Percentiles rank a stretch among this genome's conserved stretches.
Conservation (phyloP, 2,113 vertebrate genomes). For the Odocoileus hemionus region DNA sequence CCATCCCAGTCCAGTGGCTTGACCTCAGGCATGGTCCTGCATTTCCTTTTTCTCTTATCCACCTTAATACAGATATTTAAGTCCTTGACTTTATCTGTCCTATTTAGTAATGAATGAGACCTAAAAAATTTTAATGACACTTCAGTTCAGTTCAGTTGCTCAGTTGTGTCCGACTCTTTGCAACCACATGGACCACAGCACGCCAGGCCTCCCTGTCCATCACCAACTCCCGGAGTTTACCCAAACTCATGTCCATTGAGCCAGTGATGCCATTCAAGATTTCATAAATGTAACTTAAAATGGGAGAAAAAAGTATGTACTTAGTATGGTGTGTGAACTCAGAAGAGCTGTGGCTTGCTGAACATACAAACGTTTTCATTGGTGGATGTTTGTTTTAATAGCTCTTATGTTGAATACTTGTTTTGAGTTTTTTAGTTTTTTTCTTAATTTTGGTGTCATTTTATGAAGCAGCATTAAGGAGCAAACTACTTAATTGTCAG, state of each 20-base stretch:
- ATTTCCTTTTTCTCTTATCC: not conserved
- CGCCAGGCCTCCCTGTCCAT: not conserved
- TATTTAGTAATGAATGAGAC: not conserved
- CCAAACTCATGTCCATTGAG: not conserved
- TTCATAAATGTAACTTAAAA: conserved; percentile 30
- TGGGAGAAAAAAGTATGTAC: not conserved
- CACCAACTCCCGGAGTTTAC: not conserved
- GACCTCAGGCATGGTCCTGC: not conserved
- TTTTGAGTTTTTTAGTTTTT: not conserved
- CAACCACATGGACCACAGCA: not conserved
- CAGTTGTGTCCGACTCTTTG: not conserved
- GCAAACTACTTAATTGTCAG: not conserved
- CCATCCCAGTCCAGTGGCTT: not conserved
- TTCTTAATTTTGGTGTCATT: conserved; percentile 5
- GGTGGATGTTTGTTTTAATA: not conserved
- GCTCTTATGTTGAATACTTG: not conserved
- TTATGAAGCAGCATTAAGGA: conserved; percentile 13
- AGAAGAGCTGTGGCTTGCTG: not conserved
- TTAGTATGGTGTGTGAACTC: not conserved
- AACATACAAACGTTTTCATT: not conserved
- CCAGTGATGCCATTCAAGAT: not conserved
- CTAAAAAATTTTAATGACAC: not conserved
- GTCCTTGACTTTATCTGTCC: not conserved
- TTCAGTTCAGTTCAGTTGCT: not conserved
- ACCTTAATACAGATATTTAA: not conserved